Evolutionary conservation across 92 coral and sea anemone species (phyloP), one percentile per base, ranked within the genome.

Genomic region (Isaurus tuberculatus): DNA sequence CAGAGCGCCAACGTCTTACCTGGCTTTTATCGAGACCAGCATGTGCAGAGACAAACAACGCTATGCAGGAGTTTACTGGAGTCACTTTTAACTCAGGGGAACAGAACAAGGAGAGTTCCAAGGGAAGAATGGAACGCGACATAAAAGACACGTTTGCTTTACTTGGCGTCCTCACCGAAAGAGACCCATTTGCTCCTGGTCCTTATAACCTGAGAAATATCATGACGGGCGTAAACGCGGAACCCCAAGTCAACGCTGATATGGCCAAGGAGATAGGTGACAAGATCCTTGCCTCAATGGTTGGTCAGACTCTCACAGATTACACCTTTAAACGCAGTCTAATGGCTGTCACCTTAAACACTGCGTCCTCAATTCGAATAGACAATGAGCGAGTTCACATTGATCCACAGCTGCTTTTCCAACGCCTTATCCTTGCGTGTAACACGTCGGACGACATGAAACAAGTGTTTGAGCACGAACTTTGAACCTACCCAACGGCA

Each of bases 11-110:
- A 63, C 70, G 90, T 4, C 65, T 73, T 16, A 53, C 42, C 3
- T 87, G 89, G 91, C 42, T 84, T 49, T 71, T 32, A 37, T 78
- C 86, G 1, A 80, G 29, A 75, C 86, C 89, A 31, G 89, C 89
- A 17, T 89, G 89, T 61, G 89, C 92, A 23, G 87, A 89, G 70
- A 72, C 23, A 4, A 85, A 51, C 55, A 72, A 33, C 23, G 85
- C 17, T 10, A 73, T 89, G 92, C 85, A 80, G 34, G 74, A 82
- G 48, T 8, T 82, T 25, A 82, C 64, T 15, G 75, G 32, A 34
- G 72, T 60, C 32, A 17, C 22, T 11, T 22, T 14, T 51, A 57
- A 57, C 9, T 51, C 87, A 9, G 36, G 87, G 14, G 63, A 84
- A 23, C 87, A 84, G 72, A 72, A 84, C 43, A 84, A 84, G 28